Evolutionary conservation across 2,113 vertebrate genomes (phyloP).

Genomic region (Chunga burmeisteri): DNA sequence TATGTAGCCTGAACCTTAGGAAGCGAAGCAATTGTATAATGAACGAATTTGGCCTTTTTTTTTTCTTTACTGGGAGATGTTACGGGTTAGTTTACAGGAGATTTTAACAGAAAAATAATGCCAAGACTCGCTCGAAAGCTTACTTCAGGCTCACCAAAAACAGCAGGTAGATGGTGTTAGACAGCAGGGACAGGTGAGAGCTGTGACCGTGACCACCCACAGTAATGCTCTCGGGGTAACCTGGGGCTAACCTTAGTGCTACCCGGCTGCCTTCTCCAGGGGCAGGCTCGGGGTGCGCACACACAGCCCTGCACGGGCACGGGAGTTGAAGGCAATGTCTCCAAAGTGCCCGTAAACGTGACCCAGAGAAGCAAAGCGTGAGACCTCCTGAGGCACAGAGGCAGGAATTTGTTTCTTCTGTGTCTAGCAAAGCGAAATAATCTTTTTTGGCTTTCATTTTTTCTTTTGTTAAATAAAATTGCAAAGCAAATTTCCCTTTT

Average conservation of each 20-base stretch:
- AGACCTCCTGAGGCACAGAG: neutral
- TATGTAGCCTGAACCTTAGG: neutral
- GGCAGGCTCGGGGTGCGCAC: neutral
- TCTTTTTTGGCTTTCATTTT: rapidly evolving
- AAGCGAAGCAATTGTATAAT: neutral
- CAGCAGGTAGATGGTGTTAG: neutral
- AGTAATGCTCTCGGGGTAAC: neutral
- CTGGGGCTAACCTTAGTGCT: neutral
- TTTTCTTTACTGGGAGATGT: neutral
- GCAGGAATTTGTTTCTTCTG: neutral
- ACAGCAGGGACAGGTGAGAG: neutral
- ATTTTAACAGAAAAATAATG: neutral
- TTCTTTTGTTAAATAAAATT: neutral
- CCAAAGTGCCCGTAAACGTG: neutral
- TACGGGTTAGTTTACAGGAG: neutral
- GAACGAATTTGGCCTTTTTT: neutral
- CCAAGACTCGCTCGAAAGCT: neutral
- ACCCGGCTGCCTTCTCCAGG: neutral
- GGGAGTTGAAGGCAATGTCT: neutral
- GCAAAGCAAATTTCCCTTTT: neutral
- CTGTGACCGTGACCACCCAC: neutral
- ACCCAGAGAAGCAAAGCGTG: neutral
- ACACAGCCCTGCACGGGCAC: rapidly evolving
- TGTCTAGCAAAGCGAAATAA: neutral
- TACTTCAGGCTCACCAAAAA: neutral